Evolutionary conservation across 2,888 invertebrate genomes (phyloP).

Genomic region (Tridacna gigas): DNA sequence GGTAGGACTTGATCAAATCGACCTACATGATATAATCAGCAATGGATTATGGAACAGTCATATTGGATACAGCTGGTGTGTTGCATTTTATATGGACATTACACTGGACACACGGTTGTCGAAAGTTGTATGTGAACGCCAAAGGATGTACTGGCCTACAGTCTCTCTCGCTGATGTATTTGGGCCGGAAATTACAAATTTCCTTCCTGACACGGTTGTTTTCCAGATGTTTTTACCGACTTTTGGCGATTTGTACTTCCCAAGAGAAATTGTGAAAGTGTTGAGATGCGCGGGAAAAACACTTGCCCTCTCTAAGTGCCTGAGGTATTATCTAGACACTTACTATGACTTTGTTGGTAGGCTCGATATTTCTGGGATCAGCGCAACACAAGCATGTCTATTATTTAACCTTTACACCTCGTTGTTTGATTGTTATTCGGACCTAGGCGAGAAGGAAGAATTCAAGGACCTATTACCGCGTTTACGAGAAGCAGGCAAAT

Average conservation of each 20-base stretch:
- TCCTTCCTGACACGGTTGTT: conserved; percentile 26
- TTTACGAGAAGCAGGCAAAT: not conserved
- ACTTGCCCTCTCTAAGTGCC: conserved; percentile 6
- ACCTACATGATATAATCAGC: not conserved
- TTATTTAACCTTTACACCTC: conserved; percentile 1
- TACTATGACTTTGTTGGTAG: not conserved
- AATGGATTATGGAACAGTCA: not conserved
- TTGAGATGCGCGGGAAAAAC: not conserved
- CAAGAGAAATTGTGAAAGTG: conserved; percentile 5
- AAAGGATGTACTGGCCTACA: not conserved
- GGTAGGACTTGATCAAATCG: not conserved
- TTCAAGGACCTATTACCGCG: conserved; percentile 37
- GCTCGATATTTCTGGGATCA: not conserved
- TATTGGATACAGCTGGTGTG: conserved; percentile 18
- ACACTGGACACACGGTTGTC: not conserved
- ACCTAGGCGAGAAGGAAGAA: conserved; percentile 7
- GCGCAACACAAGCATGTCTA: not conserved
- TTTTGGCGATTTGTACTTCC: not conserved
- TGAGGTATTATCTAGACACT: conserved; percentile 24
- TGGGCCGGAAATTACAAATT: conserved; percentile 23
- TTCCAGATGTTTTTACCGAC: not conserved
- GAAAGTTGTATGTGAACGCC: not conserved
- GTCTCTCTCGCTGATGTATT: conserved; percentile 24
- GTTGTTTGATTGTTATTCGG: conserved; percentile 29
- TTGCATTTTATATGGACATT: conserved; percentile 21